phyloP scores from a whole-genome alignment of 2,888 invertebrate species.

The Nephrotoma guestfalica region DNA sequence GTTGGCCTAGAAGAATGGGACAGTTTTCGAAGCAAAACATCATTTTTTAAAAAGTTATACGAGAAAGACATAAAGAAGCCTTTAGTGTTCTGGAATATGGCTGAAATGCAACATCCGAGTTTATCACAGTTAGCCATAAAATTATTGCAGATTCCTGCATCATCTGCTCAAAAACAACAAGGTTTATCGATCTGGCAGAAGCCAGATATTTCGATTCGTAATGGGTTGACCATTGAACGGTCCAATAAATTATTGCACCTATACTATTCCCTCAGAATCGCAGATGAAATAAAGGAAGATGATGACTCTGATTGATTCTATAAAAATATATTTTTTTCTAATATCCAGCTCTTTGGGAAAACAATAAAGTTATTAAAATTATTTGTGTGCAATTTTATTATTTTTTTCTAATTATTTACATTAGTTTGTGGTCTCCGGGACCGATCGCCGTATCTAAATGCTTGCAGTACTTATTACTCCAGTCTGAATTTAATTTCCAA shows the following conservation, averaged over 20 bases:
- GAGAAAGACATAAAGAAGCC: constrained; percentile 2
- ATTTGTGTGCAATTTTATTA: no score
- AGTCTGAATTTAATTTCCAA: no score
- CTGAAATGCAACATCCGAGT: background rate
- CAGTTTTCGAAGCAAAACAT: background rate
- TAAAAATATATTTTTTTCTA: no score
- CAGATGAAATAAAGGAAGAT: background rate
- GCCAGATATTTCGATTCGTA: background rate
- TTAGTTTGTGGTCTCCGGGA: no score
- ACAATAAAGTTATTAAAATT: no score
- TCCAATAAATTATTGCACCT: constrained; percentile 5
- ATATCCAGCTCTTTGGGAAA: no score
- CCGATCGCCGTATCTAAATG: no score
- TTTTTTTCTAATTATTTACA: no score
- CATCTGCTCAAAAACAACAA: no score
- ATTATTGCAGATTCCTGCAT: constrained; percentile 8
- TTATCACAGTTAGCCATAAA: constrained; percentile 18
- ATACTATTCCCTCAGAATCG: background rate
- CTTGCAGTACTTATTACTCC: no score
- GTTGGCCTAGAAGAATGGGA: constrained; percentile 9
- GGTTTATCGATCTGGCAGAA: background rate
- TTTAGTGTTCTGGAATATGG: constrained; percentile 7
- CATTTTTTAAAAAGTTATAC: constrained; percentile 5
- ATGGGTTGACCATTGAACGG: constrained; percentile 4
- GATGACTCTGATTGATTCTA: background rate